A percentile compares a stretch with the other conserved stretches of the same genome.
Evolutionary conservation across 2,888 invertebrate species (phyloP).

Genomic region (Branchipolynoe longqiensis): DNA sequence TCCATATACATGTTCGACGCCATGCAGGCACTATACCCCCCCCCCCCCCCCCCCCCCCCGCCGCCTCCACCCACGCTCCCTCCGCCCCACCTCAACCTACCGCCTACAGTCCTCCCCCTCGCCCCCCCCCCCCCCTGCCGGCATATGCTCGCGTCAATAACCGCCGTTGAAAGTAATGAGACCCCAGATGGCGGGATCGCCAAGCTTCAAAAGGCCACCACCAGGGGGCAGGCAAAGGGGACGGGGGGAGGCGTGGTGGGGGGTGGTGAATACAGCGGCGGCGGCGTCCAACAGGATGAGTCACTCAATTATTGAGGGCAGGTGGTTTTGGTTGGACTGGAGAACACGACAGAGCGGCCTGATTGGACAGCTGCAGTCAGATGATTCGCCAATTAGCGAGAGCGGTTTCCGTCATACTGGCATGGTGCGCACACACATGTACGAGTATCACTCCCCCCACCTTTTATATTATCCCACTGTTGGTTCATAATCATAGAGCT

Average conservation of each 20-base stretch:
- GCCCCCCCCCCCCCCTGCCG: background rate
- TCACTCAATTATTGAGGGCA: conserved; percentile 37
- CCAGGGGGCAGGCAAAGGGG: background rate
- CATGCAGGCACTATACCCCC: too few species aligned
- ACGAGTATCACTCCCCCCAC: too few species aligned
- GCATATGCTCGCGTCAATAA: background rate
- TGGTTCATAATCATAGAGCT: too few species aligned
- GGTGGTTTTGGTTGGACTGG: background rate
- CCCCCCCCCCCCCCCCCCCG: background rate
- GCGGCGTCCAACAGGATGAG: too few species aligned
- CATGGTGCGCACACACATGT: too few species aligned
- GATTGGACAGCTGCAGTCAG: background rate
- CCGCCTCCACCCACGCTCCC: background rate
- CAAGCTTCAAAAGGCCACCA: too few species aligned
- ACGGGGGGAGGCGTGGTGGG: background rate
- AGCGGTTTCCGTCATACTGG: too few species aligned
- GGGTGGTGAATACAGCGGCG: background rate
- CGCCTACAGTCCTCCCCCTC: background rate
- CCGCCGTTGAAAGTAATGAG: background rate
- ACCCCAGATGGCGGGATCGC: background rate
- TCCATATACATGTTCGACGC: too few species aligned
- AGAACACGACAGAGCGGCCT: background rate
- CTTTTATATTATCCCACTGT: too few species aligned
- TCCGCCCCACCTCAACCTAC: background rate
- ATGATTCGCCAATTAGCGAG: too few species aligned